A percentile compares a stretch with the other conserved stretches of the same genome.
Conservation (phyloP, 2,888 invertebrate genomes). For the Julus scanicus region DNA sequence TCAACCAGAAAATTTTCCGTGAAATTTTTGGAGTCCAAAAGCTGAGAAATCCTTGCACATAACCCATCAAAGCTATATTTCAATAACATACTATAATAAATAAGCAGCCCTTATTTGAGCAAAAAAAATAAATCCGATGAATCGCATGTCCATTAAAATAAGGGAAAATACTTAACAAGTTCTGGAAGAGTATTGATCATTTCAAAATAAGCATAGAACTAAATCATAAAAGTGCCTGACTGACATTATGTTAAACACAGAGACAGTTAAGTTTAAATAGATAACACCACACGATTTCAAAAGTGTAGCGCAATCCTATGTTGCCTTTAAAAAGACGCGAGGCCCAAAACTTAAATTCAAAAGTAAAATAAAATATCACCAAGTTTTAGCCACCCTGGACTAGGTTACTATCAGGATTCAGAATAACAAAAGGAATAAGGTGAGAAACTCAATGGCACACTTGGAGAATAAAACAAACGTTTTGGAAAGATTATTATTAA, state of each 20-base stretch:
- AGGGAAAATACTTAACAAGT: not conserved
- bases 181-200: not conserved
- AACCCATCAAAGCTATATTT: not conserved
- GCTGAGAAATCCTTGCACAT: not conserved
- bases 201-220: not conserved
- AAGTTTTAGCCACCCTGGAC: slow-evolving; percentile 17
- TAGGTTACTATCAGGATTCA: slow-evolving; percentile 2
- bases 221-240: slow-evolving; percentile 27
- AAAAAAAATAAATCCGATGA: not conserved
- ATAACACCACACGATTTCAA: not conserved
- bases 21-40: slow-evolving; percentile 12
- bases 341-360: not conserved
- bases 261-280: slow-evolving; percentile 28
- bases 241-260: slow-evolving; percentile 24
- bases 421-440: not conserved
- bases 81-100: not conserved
- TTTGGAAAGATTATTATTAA: slow-evolving; percentile 4
- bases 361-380: not conserved
- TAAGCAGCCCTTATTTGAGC: not conserved
- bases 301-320: slow-evolving; percentile 22
- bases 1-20: not conserved
- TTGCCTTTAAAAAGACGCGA: not conserved
- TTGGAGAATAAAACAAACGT: not conserved
- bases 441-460: slow-evolving; percentile 27
- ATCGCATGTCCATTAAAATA: not conserved